Evolutionary conservation across 2,797 vertebrate genomes (phyloP), one percentile per base, ranked within the genome.

Genomic region (Sphenodon punctatus): DNA sequence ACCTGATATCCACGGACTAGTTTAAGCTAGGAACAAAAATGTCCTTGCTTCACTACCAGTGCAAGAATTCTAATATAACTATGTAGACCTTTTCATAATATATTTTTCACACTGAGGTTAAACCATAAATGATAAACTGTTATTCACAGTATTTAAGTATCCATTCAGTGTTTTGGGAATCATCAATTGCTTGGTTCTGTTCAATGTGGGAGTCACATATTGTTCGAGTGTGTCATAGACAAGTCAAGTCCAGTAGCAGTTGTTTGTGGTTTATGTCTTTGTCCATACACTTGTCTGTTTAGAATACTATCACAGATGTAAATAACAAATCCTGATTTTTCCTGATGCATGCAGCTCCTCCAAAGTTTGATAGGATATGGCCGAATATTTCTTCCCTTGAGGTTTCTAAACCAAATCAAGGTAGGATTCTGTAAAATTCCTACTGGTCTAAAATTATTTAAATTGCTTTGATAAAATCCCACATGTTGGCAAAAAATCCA

Each of bases 391-490:
- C 98, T 94, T 99, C 98, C 93, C 98, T 99, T 99, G 98, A 98
- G 97, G 98, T 98, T 97, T 98, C 98, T 98, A 99, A 99, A 95
- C 97, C 97, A 97, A 99, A 98, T 95, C 97, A 99, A 99, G 98
- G 98, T 99, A 99, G 97, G 98, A 97, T 95, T 91, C 92, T 96
- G 91, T 90, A 93, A 96, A 95, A 96, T 96, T 95, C 94, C 92
- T 92, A 93, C 94, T 93, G 92, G 68, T 92, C 77, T 80, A 86
- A 94, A 95, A 91, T 90, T 86, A 93, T 80, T 88, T 56, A 89
- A 82, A 85, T 81, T 90, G 82, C 77, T 86, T 84, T 88, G 27
- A 82, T 79, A 2, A 36, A 89, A 65, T 83, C 88, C 82, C 86
- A 76, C 20, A 0, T 46, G 51, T 34, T 84, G 34, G 42, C 71